Conservation (phyloP, 2,888 invertebrate genomes). For the Rhaphigaster nebulosa region DNA sequence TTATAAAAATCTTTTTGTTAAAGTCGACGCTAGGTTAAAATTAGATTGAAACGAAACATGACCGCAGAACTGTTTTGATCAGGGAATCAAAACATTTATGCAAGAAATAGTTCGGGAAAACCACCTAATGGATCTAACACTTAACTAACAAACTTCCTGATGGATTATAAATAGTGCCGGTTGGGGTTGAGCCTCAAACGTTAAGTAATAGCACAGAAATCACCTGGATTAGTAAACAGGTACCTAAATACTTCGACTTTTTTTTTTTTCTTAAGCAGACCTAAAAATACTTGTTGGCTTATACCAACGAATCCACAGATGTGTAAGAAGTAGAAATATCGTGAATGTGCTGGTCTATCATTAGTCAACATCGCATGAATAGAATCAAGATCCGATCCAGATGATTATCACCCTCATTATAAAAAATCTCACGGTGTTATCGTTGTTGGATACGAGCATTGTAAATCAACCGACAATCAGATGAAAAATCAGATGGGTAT, state of each 20-base stretch:
- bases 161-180: background rate
- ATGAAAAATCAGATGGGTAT: background rate
- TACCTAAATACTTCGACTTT: background rate
- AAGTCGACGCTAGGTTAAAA: background rate
- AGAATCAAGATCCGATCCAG: background rate
- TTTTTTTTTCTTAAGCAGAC: background rate
- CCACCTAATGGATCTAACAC: background rate
- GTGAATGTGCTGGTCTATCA: background rate
- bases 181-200: background rate
- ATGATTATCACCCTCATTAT: too few species aligned
- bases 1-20: background rate
- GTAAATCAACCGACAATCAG: background rate
- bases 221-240: background rate
- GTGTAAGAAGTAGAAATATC: background rate
- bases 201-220: background rate
- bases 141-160: background rate
- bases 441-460: background rate
- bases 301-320: background rate
- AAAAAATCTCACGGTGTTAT: background rate
- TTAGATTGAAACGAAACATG: background rate
- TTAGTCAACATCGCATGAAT: background rate
- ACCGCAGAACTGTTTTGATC: background rate
- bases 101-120: background rate
- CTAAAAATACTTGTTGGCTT: background rate
- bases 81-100: constrained; percentile 6